Base-by-base conservation (phyloP, 2,888 invertebrate genomes). In the Athrips mouffetella region DNA sequence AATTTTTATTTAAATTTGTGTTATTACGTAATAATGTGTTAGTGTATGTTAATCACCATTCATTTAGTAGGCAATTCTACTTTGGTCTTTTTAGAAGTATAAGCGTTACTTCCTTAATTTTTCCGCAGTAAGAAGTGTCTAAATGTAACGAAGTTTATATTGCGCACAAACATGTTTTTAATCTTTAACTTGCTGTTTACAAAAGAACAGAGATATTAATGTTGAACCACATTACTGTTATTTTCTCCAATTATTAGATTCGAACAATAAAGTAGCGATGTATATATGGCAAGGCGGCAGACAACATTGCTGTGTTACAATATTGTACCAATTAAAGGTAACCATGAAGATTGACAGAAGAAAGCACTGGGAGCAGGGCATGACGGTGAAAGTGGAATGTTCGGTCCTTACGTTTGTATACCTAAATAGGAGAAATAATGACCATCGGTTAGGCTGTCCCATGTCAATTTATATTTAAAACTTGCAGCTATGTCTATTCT, bases 331-430 rank as follows among this genome's bases (percentile, higher is more conserved):
- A 79, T 79, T 77, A 77, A 70, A 62, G 60, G 53, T 63, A 62
- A 67, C 70, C 63, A 62, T 61, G 52, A 55, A 72, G 80, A 80
- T 73, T 77, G 80, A 80, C 80, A 77, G 76, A 75, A 73, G 79
- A 80, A 80, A 80, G 80, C 75, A 67, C 60, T 60, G 67, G 67
- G 63, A 65, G 64, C 63, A 58, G 58, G 67, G 63, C 70, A 65
- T 63, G 67, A 65, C 63, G 60, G 77, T 65, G 79, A 79, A 79
- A 79, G 79, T 75, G 71, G 73, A 70, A 70, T 65, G 62, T 56
- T 51, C 55, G 57, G 60, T 66, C 63, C 70, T 62, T 65, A 65
- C 59, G 63, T 67, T 65, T 64, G 67, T 66, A 67, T 66, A n/a
- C n/a, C n/a, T n/a, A 73, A 67, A 69, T 64, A 55, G 55, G 55